Evolutionary conservation across 2,797 vertebrate species (phyloP), one percentile per base, ranked within the genome.

Genomic region (Bovichtus variegatus): DNA sequence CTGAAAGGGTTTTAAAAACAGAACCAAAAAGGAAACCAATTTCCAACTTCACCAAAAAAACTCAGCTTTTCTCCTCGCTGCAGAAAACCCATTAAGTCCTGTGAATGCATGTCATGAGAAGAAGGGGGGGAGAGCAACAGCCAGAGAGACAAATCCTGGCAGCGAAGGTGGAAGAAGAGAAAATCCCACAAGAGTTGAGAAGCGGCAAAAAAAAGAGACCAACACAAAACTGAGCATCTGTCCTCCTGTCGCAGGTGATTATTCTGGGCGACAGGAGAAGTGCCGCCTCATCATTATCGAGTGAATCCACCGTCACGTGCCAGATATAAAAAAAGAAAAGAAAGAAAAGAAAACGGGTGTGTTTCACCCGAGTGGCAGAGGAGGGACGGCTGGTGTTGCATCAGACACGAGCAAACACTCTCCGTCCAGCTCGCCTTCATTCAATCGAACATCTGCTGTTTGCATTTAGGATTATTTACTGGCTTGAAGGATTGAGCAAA

Each of bases 1-100:
- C 78, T 71, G 58, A 62, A 70, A 76, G 23, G 49, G 75, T 36
- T 80, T 86, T 79, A 83, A 87, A 84, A 81, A 80, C 76, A 70
- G 51, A 83, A 57, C 53, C 57, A n/a, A n/a, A 76, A 9, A 65
- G 73, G 66, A 82, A 90, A 89, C 74, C 78, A 80, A 87, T 86
- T 81, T 66, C 76, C 61, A 59, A 67, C 66, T 7, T 64, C 69
- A 71, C 68, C 67, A 71, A 79, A 73, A 9, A 70, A 50, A n/a
- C 4, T 21, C 38, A 36, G 71, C 66, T 67, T 75, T 77, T 59
- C 78, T 61, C 64, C 9, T 3, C 18, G 36, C 75, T 76, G 76
- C 67, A 77, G 60, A 81, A 88, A 87, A 83, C 66, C 76, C 71
- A 86, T 86, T 85, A 89, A 67, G 72, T 25, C 15, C 0, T 5